These are phyloP conservation scores for Echeneis naucrates DNA, from an alignment of 2,797 vertebrate species.

Conservation along the genomic window DNA sequence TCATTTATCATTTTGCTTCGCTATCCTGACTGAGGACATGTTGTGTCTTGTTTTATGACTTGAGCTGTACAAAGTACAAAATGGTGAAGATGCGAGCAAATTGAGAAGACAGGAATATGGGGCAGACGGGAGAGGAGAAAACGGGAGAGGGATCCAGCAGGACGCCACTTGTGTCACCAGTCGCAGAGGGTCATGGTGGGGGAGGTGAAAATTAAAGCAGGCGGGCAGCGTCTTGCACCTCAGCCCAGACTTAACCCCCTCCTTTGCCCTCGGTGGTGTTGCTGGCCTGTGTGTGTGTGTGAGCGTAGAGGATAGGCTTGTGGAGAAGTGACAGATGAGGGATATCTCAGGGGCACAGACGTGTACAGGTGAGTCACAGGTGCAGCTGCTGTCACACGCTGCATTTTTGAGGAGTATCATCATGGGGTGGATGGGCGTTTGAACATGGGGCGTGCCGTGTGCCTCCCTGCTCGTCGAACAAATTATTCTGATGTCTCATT, in stretches of 20 bases:
- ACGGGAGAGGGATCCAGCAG: slow-evolving; percentile 58
- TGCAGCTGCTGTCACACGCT: slow-evolving; percentile 63
- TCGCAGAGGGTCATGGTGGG: slow-evolving; percentile 78
- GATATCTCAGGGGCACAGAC: slow-evolving; percentile 75
- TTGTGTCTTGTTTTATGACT: slow-evolving; percentile 27
- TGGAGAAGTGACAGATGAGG: slow-evolving; percentile 56
- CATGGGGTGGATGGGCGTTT: slow-evolving; percentile 62
- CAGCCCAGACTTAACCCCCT: slow-evolving; percentile 65
- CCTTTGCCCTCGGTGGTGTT: slow-evolving; percentile 51
- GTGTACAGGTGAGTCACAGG: slow-evolving; percentile 79
- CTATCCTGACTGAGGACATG: neutral
- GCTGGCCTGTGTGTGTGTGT: slow-evolving; percentile 44
- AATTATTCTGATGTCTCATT: slow-evolving; percentile 72
- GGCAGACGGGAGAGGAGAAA: slow-evolving; percentile 54
- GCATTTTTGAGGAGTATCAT: slow-evolving; percentile 76
- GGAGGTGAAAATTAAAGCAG: slow-evolving; percentile 89
- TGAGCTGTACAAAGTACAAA: slow-evolving; percentile 1
- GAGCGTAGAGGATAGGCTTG: slow-evolving; percentile 22
- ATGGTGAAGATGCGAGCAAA: slow-evolving; percentile 7
- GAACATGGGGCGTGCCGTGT: slow-evolving; percentile 50
- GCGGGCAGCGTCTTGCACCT: slow-evolving; percentile 88
- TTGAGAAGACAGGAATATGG: slow-evolving; percentile 38
- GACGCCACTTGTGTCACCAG: slow-evolving; percentile 72
- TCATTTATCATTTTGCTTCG: slow-evolving; percentile 9
- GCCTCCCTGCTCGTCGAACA: slow-evolving; percentile 66